Conservation (phyloP, 2,888 invertebrate species). For the Harmothoe impar region DNA sequence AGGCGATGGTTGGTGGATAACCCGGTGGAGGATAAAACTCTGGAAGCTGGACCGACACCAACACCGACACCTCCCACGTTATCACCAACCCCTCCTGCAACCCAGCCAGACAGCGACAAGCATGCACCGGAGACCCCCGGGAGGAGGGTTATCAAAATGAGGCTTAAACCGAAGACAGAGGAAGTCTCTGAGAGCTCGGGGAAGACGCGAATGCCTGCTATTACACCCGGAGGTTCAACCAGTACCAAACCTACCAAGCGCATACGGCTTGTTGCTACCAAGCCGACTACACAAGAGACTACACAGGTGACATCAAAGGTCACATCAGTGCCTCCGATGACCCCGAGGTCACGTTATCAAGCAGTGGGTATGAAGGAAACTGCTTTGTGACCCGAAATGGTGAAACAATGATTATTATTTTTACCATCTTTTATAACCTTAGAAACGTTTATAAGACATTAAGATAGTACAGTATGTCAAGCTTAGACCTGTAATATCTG, state of each 20-base stretch:
- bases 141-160: conserved; percentile 49
- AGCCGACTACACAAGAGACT: not conserved
- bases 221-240: not conserved
- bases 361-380: not conserved
- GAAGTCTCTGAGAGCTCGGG: not conserved
- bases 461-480: no score
- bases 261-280: not conserved
- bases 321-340: not conserved
- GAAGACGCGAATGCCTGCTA: not conserved
- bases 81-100: not conserved
- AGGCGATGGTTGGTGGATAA: conserved; percentile 34
- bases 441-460: no score
- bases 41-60: not conserved
- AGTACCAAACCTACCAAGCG: not conserved
- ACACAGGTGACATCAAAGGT: not conserved
- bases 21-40: not conserved
- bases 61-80: not conserved
- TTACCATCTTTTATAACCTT: no score
- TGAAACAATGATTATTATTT: not conserved
- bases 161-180: not conserved
- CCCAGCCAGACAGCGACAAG: not conserved
- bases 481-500: no score
- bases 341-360: not conserved
- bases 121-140: not conserved
- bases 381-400: not conserved